Evolutionary conservation across 2,113 vertebrate species (phyloP).

Genomic region (Nibea albiflora): DNA sequence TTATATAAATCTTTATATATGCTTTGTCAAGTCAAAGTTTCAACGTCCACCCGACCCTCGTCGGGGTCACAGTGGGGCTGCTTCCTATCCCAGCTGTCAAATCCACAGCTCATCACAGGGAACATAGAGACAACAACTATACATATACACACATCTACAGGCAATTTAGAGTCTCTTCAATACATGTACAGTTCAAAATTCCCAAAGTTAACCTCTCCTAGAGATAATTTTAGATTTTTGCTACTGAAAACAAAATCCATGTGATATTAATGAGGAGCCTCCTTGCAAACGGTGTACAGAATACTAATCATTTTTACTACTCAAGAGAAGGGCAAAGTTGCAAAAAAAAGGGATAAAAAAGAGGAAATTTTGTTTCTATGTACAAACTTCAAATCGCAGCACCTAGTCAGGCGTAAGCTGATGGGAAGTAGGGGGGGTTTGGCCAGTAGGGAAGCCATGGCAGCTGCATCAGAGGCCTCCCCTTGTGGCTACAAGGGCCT

Average conservation of each 20-base stretch:
- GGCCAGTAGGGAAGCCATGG: slow-evolving; percentile 50
- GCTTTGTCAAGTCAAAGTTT: neutral
- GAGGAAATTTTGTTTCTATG: slow-evolving; percentile 11
- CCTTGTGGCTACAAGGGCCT: slow-evolving; percentile 64
- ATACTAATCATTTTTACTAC: neutral
- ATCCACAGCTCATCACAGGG: no score
- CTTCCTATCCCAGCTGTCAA: no score
- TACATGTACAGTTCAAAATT: neutral
- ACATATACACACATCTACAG: no score
- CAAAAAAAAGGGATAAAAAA: neutral
- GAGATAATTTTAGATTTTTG: neutral
- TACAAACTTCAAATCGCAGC: slow-evolving; percentile 24
- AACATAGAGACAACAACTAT: no score
- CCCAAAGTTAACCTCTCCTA: neutral
- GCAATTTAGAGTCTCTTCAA: neutral
- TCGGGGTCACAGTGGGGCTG: no score
- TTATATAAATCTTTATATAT: no score
- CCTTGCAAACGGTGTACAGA: no score
- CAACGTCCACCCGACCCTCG: no score
- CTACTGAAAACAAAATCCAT: neutral
- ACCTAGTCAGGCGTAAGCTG: slow-evolving; percentile 25
- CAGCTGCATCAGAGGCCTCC: slow-evolving; percentile 69
- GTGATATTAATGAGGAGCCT: neutral
- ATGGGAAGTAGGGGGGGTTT: slow-evolving; percentile 5
- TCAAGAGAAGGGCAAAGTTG: neutral